Evolutionary conservation across 2,797 vertebrate genomes (phyloP), one percentile per base, ranked within the genome.

Genomic region (Falco columbarius): DNA sequence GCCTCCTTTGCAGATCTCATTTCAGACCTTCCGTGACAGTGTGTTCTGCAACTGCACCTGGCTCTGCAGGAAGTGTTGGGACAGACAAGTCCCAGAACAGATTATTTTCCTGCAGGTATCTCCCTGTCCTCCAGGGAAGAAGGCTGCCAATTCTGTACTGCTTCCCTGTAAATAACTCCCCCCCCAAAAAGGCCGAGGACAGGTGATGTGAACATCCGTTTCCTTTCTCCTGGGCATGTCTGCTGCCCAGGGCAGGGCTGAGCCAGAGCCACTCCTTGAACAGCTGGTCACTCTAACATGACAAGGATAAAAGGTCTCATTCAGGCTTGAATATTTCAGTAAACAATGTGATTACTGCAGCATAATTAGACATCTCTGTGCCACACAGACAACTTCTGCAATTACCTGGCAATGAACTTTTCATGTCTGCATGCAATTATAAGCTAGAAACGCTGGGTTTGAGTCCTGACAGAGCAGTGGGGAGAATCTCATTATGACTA

Each of bases 311-410:
- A 84, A 83, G 81, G 70, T 86, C 95, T 85, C 42, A 7, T 72
- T 85, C 62, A 74, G 81, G 49, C 79, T 56, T 49, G 32, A 68
- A 23, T 44, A 44, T 72, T 77, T 61, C 73, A 9, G 76, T 58
- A 94, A 97, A 90, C 93, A 95, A 89, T 16, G 66, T 71, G 13
- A 93, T 51, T 75, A 51, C 73, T 59, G 90, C 89, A 54, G 44
- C 22, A 8, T 55, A 68, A 87, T 95, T 90, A 89, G 36, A 7
- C 86, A 74, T 82, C 42, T 56, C 92, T 70, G 86, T n/a, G 70
- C 66, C 89, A 49, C 79, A 7, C 63, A 27, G 58, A 51, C 75
- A 76, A 86, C 79, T 90, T n/a, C 90, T 70, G 63, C 77, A 68
- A 52, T 81, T 85, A 90, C 71, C 81, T 54, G 86, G 70, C 81